Conservation (phyloP, 1,140 invertebrate species). For the Pseudoatta argentina region DNA sequence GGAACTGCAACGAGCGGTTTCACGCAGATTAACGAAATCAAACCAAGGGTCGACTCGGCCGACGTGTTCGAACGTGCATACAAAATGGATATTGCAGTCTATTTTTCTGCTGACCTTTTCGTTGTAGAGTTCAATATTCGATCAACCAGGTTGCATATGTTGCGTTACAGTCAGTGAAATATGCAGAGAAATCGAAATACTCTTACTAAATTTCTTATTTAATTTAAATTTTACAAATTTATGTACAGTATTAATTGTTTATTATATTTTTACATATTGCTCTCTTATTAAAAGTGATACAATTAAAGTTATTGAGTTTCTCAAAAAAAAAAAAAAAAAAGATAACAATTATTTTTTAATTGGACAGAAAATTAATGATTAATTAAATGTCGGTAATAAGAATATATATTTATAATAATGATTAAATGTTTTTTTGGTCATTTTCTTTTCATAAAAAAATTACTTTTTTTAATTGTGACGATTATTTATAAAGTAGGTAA, state of each 20-base stretch:
- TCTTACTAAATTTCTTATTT: slow-evolving; percentile 27
- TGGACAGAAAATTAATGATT: too few species aligned
- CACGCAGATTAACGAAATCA: slow-evolving; percentile 60
- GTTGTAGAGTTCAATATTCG: slow-evolving; percentile 43
- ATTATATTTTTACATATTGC: background rate
- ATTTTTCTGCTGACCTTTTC: slow-evolving; percentile 31
- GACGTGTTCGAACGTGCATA: slow-evolving; percentile 50
- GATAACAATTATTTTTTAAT: too few species aligned
- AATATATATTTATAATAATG: too few species aligned
- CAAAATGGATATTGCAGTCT: slow-evolving; percentile 56
- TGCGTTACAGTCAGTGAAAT: background rate
- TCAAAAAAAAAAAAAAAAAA: too few species aligned
- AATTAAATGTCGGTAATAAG: too few species aligned
- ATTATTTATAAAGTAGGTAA: too few species aligned
- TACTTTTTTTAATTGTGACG: too few species aligned
- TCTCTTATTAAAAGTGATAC: too few species aligned
- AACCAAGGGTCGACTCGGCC: slow-evolving; percentile 39
- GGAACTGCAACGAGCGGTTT: slow-evolving; percentile 46
- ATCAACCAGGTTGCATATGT: slow-evolving; percentile 24
- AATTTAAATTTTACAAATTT: background rate
- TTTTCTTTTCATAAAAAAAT: too few species aligned
- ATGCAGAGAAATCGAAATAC: background rate
- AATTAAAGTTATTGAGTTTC: too few species aligned
- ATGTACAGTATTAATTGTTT: background rate
- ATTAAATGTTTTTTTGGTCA: too few species aligned